Percentiles rank a stretch among this genome's conserved stretches.
These are phyloP conservation scores for Adelphocoris suturalis DNA, from an alignment of 2,888 invertebrate species.

Conservation along the genomic window DNA sequence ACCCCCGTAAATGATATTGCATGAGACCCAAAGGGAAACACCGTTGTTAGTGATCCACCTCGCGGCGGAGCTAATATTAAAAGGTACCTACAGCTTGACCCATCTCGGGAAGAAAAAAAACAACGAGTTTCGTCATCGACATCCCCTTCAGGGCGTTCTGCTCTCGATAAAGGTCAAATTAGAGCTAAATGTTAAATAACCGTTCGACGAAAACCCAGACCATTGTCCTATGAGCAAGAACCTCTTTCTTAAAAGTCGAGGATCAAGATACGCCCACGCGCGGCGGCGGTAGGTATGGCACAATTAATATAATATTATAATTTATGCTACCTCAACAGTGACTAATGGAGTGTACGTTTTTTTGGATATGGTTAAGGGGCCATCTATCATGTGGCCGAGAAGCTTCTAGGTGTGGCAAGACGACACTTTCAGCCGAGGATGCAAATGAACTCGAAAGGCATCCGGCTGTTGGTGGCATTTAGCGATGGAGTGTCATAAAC, in stretches of 20 bases:
- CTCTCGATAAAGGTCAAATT: slow-evolving; percentile 69
- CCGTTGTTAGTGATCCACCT: slow-evolving; percentile 35
- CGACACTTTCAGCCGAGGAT: slow-evolving; percentile 69
- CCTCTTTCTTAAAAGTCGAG: slow-evolving; percentile 29
- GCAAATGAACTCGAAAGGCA: slow-evolving; percentile 68
- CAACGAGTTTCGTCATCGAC: slow-evolving; percentile 61
- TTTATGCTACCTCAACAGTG: slow-evolving; percentile 72
- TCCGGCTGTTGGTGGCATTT: slow-evolving; percentile 71
- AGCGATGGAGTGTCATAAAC: slow-evolving; percentile 70
- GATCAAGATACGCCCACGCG: slow-evolving; percentile 70
- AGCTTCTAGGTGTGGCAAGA: slow-evolving; percentile 70
- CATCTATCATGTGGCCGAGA: slow-evolving; percentile 68
- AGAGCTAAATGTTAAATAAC: slow-evolving; percentile 72
- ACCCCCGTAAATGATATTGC: slow-evolving; percentile 59
- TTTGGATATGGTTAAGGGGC: slow-evolving; percentile 57
- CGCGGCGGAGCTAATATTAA: not conserved
- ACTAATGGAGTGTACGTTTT: slow-evolving; percentile 70
- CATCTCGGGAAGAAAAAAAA: not conserved
- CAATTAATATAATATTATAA: slow-evolving; percentile 73
- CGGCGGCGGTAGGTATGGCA: slow-evolving; percentile 70
- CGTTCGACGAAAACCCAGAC: slow-evolving; percentile 25
- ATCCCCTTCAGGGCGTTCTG: slow-evolving; percentile 46
- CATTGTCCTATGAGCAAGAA: slow-evolving; percentile 59
- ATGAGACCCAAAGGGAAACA: not conserved
- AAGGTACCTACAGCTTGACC: slow-evolving; percentile 34